Evolutionary conservation across 2,113 vertebrate genomes (phyloP).

Genomic region (Colaptes auratus): DNA sequence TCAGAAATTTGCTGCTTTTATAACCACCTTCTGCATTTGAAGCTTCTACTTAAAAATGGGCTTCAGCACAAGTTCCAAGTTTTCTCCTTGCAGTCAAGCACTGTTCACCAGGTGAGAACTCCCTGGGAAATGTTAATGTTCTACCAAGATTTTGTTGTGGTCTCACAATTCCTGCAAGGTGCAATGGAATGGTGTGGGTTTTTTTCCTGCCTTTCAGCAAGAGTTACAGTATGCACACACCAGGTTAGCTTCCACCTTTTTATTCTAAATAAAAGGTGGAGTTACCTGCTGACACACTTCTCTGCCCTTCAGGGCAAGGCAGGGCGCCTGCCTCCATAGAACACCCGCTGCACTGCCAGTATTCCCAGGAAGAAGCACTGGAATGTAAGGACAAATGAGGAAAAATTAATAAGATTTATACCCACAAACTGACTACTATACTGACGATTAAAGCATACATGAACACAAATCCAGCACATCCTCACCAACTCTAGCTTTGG

Average conservation of each 20-base stretch:
- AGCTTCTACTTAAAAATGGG: background rate
- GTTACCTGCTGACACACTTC: background rate
- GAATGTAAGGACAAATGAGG: background rate
- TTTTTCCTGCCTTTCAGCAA: rapidly evolving
- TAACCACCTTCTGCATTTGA: background rate
- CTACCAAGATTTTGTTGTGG: rapidly evolving
- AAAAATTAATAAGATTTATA: background rate
- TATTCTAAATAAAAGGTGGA: background rate
- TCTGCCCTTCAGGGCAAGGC: background rate
- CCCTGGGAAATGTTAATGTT: background rate
- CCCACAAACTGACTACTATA: background rate
- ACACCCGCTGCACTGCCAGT: background rate
- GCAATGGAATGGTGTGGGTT: background rate
- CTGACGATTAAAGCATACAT: background rate
- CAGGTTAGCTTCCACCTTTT: background rate
- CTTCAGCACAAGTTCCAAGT: background rate
- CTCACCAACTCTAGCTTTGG: background rate
- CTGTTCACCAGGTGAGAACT: background rate
- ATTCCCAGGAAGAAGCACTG: background rate
- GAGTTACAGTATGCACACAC: background rate
- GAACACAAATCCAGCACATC: background rate
- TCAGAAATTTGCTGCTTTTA: background rate
- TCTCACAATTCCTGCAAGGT: background rate
- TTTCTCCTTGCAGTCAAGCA: background rate
- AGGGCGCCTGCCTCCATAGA: background rate